Base-by-base conservation (phyloP, 2,888 invertebrate genomes). In the Agonum fuliginosum region DNA sequence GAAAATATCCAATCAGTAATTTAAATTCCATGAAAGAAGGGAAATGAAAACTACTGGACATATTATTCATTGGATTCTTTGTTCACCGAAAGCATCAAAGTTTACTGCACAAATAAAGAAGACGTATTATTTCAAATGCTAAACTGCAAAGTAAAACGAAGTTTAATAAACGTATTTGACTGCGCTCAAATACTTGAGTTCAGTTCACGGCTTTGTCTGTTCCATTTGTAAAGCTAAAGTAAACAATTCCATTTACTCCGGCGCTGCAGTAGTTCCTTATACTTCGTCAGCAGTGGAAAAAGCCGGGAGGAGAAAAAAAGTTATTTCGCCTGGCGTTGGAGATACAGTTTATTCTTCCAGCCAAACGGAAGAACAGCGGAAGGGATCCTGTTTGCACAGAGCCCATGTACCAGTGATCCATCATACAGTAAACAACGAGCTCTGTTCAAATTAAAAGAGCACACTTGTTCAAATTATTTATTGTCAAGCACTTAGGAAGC, bases 401-500 rank as follows among this genome's bases (percentile, higher is more conserved):
- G 19, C 30, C 37, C 34, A 75, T 62, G 34, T 14, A 19, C 27
- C 51, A 41, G 51, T 58, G 65, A 75, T 75, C 67, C 75, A 75
- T 75, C 75, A 75, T 75, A 67, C 22, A 46, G 74, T 14, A 46
- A 34, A 75, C 75, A 48, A 22, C 67, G 19, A 46, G 12, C 48
- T 65, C 27, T 51, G 67, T 67, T 48, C 67, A 75, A 75, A 75
- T 75, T 67, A 75, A 75, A 75, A 75, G 67, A 43, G 75, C 67
- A 75, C 51, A 67, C 75, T 75, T 75, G 75, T 67, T 67, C 67
- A 67, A 65, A 75, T 75, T 75, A 75, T 75, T 65, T 72, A 72
- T 58, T 72, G 72, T 58, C 58, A 58, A 72, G 72, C 72, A 72
- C 72, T 72, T 72, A 72, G 58, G 58, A 48, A 54, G 22, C 34